Base-by-base conservation (phyloP, 2,888 invertebrate species). In the Eupithecia insigniata region DNA sequence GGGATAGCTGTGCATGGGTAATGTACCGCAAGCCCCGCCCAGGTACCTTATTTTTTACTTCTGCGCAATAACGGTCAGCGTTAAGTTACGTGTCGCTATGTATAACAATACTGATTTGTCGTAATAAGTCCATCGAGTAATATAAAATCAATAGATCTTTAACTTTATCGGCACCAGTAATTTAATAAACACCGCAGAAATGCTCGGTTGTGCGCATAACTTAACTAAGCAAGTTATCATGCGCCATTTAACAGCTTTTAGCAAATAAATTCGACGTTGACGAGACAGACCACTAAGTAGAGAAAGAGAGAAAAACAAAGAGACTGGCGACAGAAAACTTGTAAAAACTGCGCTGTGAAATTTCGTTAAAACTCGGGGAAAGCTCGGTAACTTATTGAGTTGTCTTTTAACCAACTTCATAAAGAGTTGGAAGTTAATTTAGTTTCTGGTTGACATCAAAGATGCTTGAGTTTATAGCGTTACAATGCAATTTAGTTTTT, bases 211-310 rank as follows among this genome's bases (percentile, higher is more conserved):
- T 72, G 32, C 4, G 12, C 55, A 67, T 69, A 73, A 75, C 72
- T 77, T 70, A 72, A 76, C 76, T 74, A 77, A 79, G 58, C 75
- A 77, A 74, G 75, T 79, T 76, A 77, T 74, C 73, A 77, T 79
- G 78, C 79, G 69, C 76, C 80, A 84, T 84, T 81, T 79, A 83
- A 83, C 81, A 73, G 79, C 81, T 81, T 79, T 82, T 74, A 83
- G 75, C 76, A 80, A 82, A 80, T 77, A 78, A 51, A 82, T 81
- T 82, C 77, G 78, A 78, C 77, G 71, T 77, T 80, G 80, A 78
- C 78, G 78, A 75, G 77, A 78, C 79, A 69, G 71, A 66, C 77
- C 76, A 78, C 78, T 81, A 79, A 75, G 70, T 70, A 51, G 71
- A 43, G 70, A 69, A 70, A 74, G 73, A 72, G 76, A 69, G 66